Conservation (phyloP, 2,888 invertebrate species). For the Andrena minutula region DNA sequence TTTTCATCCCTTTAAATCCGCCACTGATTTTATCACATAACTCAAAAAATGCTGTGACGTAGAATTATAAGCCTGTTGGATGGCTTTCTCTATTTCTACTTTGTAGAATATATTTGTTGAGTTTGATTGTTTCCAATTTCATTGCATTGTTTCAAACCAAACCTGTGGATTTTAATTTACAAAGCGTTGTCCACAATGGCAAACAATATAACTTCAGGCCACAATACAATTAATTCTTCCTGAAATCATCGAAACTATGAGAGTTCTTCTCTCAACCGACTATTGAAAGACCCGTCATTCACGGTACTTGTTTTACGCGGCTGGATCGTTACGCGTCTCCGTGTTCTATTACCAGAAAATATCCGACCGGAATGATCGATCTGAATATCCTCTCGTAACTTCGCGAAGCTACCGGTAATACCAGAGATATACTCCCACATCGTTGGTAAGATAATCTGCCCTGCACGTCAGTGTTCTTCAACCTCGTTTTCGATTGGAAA, state of each 20-base stretch:
- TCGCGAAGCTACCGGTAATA: slow-evolving; percentile 37
- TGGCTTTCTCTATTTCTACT: too few relatives aligned
- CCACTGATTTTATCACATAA: too few relatives aligned
- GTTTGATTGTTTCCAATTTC: too few relatives aligned
- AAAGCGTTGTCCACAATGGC: not conserved
- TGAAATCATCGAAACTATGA: not conserved
- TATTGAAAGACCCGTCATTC: slow-evolving; percentile 20
- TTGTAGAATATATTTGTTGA: too few relatives aligned
- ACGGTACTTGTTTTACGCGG: slow-evolving; percentile 21
- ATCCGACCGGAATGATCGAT: slow-evolving; percentile 55
- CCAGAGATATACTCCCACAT: slow-evolving; percentile 39
- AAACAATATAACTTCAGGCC: not conserved
- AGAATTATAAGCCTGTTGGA: too few relatives aligned
- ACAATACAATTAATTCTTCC: not conserved
- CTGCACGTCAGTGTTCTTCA: slow-evolving; percentile 37
- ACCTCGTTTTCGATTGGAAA: slow-evolving; percentile 17
- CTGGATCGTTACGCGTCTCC: slow-evolving; percentile 45
- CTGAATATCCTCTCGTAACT: slow-evolving; percentile 51
- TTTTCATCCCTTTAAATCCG: too few relatives aligned
- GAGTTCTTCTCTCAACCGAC: not conserved
- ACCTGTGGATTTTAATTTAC: not conserved
- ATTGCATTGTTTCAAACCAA: not conserved
- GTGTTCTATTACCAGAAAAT: slow-evolving; percentile 55
- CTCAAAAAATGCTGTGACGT: too few relatives aligned
- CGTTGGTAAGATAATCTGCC: slow-evolving; percentile 46